These are phyloP conservation scores for Patella pellucida DNA, from an alignment of 2,888 invertebrate species.

Conservation along the genomic window DNA sequence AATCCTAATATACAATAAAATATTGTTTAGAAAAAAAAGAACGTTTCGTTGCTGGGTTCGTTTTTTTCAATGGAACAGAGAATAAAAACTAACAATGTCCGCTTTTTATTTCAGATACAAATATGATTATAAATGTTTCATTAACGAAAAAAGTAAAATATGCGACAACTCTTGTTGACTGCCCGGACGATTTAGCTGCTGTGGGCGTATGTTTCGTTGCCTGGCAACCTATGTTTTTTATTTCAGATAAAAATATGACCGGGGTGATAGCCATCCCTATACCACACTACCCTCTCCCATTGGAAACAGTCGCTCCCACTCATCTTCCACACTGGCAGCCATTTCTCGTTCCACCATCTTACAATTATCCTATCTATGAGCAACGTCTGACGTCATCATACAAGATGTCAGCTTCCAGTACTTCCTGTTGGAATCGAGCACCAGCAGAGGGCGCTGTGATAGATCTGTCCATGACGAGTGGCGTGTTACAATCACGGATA, in stretches of 20 bases:
- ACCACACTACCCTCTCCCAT: conserved; percentile 16
- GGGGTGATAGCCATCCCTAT: conserved; percentile 24
- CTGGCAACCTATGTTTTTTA: too few relatives aligned
- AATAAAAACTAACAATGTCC: too few relatives aligned
- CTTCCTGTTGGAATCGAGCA: conserved; percentile 13
- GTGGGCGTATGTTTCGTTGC: too few relatives aligned
- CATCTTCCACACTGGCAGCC: conserved; percentile 14
- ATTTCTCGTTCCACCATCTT: neutral
- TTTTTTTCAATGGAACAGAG: too few relatives aligned
- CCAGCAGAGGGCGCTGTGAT: conserved; percentile 1
- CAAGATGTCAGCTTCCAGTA: neutral
- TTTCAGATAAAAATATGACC: conserved; percentile 11
- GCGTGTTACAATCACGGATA: neutral
- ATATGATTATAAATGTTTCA: too few relatives aligned
- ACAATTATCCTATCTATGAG: neutral
- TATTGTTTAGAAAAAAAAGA: too few relatives aligned
- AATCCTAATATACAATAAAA: too few relatives aligned
- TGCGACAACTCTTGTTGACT: too few relatives aligned
- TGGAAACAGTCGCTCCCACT: neutral
- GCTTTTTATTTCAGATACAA: neutral
- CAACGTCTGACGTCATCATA: neutral
- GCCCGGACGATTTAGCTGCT: too few relatives aligned
- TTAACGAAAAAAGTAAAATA: too few relatives aligned
- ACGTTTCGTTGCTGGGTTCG: too few relatives aligned
- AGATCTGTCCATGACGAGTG: neutral